Conservation (phyloP, 2,113 vertebrate species). For the Potamarius usumacintae region DNA sequence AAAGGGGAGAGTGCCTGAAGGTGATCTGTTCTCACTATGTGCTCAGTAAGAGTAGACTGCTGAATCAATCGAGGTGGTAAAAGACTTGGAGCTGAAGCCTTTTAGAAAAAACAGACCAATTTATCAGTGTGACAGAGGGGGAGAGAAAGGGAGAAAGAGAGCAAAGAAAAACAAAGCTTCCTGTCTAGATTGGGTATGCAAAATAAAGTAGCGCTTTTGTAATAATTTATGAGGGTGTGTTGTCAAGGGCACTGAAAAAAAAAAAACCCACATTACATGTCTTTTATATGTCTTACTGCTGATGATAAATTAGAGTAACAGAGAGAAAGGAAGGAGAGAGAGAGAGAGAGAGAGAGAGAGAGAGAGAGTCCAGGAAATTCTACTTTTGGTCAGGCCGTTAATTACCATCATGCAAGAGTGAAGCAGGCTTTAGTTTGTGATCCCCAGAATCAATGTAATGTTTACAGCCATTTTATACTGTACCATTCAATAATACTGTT, state of each 20-base stretch:
- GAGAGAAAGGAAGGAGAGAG: no score
- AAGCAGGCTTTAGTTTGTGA: neutral
- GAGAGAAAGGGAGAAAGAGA: constrained; percentile 42
- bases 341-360: neutral
- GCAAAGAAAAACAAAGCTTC: constrained; percentile 43
- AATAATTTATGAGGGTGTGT: constrained; percentile 6
- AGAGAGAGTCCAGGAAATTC: neutral
- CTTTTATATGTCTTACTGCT: neutral
- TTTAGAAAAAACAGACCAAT: constrained; percentile 39
- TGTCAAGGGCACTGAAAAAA: neutral
- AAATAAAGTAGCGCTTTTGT: constrained; percentile 19
- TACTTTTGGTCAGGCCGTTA: neutral
- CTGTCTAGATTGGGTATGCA: constrained; percentile 55
- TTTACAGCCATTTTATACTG: neutral
- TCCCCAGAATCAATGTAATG: neutral
- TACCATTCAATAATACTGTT: neutral
- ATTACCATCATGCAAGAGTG: neutral
- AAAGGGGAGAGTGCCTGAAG: constrained; percentile 14
- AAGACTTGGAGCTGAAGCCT: constrained; percentile 36
- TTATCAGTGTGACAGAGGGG: constrained; percentile 30
- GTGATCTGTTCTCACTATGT: constrained; percentile 42
- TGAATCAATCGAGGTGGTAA: constrained; percentile 41
- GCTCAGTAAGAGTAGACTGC: constrained; percentile 28
- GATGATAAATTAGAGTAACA: neutral
- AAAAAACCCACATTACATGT: neutral